Conservation (phyloP, 2,888 invertebrate genomes). For the Monoplex corrugatus region DNA sequence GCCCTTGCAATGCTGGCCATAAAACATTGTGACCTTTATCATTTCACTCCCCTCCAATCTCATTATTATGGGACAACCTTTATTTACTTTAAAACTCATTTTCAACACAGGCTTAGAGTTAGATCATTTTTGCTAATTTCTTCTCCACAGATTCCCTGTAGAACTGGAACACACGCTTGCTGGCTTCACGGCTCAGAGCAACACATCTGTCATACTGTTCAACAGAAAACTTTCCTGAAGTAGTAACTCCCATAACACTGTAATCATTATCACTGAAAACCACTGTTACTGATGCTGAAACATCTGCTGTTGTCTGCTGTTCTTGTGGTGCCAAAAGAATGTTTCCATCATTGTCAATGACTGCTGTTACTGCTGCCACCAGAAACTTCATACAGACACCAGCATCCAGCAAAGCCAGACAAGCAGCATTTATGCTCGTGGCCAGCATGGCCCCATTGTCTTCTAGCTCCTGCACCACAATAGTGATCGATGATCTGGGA, state of each 20-base stretch:
- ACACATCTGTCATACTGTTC: slow-evolving; percentile 74
- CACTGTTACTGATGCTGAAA: slow-evolving; percentile 68
- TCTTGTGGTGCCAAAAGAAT: slow-evolving; percentile 86
- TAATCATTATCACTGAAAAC: slow-evolving; percentile 74
- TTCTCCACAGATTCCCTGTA: slow-evolving; percentile 72
- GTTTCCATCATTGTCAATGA: slow-evolving; percentile 84
- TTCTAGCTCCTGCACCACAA: slow-evolving; percentile 93
- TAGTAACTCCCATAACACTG: slow-evolving; percentile 69
- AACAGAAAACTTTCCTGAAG: slow-evolving; percentile 68
- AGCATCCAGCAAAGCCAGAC: slow-evolving; percentile 91
- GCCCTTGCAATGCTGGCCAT: no score
- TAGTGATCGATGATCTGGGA: slow-evolving; percentile 90
- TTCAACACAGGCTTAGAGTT: neutral
- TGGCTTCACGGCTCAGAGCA: slow-evolving; percentile 66
- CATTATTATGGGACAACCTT: no score
- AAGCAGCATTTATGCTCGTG: slow-evolving; percentile 91
- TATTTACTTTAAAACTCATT: no score
- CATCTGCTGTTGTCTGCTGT: slow-evolving; percentile 81
- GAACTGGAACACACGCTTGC: slow-evolving; percentile 72
- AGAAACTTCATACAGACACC: slow-evolving; percentile 92
- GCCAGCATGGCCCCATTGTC: slow-evolving; percentile 86
- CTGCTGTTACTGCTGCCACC: slow-evolving; percentile 90
- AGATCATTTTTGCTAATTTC: slow-evolving; percentile 69
- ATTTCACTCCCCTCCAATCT: no score
- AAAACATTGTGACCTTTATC: no score